Conservation (phyloP, 2,113 vertebrate genomes). For the Varanus komodoensis region DNA sequence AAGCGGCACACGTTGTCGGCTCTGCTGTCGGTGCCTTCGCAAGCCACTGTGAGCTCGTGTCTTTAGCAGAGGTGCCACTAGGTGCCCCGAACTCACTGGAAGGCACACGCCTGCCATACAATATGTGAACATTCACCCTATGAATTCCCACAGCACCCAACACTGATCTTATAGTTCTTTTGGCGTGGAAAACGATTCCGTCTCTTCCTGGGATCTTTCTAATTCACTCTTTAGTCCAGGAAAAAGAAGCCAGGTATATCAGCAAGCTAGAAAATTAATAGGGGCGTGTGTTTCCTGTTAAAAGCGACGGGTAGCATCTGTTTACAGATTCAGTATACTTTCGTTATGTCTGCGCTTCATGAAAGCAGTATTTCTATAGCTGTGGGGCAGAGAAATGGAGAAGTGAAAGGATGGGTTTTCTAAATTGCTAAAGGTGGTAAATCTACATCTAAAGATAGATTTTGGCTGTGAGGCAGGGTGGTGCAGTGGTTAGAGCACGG, state of each 20-base stretch:
- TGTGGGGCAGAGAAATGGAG: background rate
- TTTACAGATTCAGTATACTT: background rate
- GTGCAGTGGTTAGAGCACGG: too few relatives aligned
- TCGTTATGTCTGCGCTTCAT: background rate
- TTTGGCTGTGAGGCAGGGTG: background rate
- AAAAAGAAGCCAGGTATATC: background rate
- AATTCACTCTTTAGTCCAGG: too few relatives aligned
- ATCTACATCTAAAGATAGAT: background rate
- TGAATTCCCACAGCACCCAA: too few relatives aligned
- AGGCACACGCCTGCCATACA: background rate
- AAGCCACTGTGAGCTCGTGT: background rate
- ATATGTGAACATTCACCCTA: background rate
- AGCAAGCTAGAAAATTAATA: background rate
- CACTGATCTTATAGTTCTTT: too few relatives aligned
- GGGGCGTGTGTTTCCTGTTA: background rate
- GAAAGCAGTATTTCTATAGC: background rate
- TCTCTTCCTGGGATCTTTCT: too few relatives aligned
- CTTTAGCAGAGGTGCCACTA: background rate
- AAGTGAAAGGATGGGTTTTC: background rate
- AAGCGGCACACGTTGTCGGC: too few relatives aligned
- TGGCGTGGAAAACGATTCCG: too few relatives aligned
- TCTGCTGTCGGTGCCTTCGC: too few relatives aligned
- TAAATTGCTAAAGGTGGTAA: background rate
- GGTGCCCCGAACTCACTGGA: background rate
- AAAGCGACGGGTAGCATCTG: background rate